A percentile compares a stretch with the other conserved stretches of the same genome.
phyloP scores from a whole-genome alignment of 2,888 invertebrate genomes.

The Protula sp. region DNA sequence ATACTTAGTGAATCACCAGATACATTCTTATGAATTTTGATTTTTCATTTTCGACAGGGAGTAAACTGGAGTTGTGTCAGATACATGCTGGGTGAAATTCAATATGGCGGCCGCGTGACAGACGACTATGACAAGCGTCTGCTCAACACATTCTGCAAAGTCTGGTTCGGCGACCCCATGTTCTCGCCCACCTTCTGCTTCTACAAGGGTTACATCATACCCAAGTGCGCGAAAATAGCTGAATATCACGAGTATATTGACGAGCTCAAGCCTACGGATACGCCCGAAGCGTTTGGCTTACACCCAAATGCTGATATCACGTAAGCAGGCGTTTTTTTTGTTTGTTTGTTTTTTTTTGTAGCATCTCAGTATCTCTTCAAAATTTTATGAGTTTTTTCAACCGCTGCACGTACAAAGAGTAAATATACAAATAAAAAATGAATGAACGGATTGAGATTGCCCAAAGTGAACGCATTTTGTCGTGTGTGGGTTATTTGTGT shows the following conservation, averaged over 20 bases:
- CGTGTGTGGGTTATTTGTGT: too few species aligned
- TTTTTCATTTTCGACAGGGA: too few species aligned
- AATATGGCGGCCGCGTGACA: constrained; percentile 55
- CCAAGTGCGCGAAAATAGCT: constrained; percentile 43
- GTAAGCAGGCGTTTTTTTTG: too few species aligned
- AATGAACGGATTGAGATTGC: too few species aligned
- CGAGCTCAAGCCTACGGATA: constrained; percentile 44
- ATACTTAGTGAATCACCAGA: too few species aligned
- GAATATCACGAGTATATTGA: constrained; percentile 50
- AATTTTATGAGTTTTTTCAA: too few species aligned
- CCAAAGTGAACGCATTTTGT: too few species aligned
- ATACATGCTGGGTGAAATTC: constrained; percentile 56
- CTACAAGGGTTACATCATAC: constrained; percentile 52
- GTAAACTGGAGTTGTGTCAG: constrained; percentile 52
- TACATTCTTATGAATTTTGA: too few species aligned
- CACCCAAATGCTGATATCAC: constrained; percentile 55
- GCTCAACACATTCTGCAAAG: constrained; percentile 52
- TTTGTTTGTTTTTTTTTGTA: too few species aligned
- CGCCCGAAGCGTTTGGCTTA: constrained; percentile 53
- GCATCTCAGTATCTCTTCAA: neutral
- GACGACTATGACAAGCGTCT: constrained; percentile 55
- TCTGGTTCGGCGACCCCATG: constrained; percentile 54
- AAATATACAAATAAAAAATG: too few species aligned
- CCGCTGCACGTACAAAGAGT: too few species aligned
- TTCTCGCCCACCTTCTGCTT: constrained; percentile 48